These are phyloP conservation scores for Cyanistes caeruleus DNA, from an alignment of 2,113 vertebrate species.

Conservation along the genomic window DNA sequence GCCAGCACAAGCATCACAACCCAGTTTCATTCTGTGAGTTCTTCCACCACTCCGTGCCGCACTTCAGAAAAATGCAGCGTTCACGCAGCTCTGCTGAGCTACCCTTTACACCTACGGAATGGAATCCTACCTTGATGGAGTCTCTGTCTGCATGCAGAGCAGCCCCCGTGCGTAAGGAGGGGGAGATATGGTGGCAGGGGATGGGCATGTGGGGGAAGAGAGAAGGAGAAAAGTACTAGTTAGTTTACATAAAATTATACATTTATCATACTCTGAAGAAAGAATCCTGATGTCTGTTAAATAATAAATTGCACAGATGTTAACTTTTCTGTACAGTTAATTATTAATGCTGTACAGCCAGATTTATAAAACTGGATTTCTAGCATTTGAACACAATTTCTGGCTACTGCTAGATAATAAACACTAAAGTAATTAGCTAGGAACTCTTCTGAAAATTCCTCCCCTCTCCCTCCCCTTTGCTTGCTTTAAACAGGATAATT, in stretches of 20 bases:
- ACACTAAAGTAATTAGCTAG: background rate
- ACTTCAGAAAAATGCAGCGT: background rate
- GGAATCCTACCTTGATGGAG: conserved; percentile 85
- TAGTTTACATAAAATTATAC: conserved; percentile 70
- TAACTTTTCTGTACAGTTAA: conserved; percentile 63
- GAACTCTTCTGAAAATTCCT: background rate
- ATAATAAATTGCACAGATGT: conserved; percentile 66
- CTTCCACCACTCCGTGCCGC: background rate
- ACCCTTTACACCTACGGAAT: background rate
- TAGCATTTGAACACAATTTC: conserved; percentile 37
- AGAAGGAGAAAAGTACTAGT: conserved; percentile 60
- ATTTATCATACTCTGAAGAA: conserved; percentile 33
- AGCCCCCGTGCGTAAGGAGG: background rate
- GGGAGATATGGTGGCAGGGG: background rate
- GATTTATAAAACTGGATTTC: conserved; percentile 47
- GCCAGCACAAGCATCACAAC: background rate
- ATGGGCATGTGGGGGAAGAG: background rate
- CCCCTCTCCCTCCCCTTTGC: rapidly evolving
- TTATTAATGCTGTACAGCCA: conserved; percentile 57
- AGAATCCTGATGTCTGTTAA: conserved; percentile 47
- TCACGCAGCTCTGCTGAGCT: background rate
- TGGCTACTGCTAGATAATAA: background rate
- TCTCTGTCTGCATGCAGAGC: conserved; percentile 81
- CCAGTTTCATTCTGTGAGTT: background rate
- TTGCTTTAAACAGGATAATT: background rate